Conservation (phyloP, 2,113 vertebrate genomes). For the Pseudonaja textilis region DNA sequence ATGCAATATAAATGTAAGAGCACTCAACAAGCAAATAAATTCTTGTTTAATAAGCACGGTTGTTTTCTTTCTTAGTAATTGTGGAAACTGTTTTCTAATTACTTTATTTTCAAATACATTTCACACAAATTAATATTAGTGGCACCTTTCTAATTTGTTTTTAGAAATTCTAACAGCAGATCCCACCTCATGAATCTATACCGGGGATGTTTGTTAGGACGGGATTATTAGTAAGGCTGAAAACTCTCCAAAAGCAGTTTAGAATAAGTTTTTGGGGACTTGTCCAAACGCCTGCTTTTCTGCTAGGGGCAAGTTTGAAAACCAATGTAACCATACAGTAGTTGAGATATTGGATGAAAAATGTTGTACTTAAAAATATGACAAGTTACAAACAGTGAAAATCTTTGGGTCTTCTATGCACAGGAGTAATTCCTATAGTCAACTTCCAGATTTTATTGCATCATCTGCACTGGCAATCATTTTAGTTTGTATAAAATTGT, state of each 20-base stretch:
- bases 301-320: not conserved
- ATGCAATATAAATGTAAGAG: not conserved
- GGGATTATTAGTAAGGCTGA: not conserved
- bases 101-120: constrained; percentile 17
- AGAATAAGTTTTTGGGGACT: not conserved
- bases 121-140: constrained; percentile 10
- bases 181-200: not conserved
- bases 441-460: not conserved
- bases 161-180: not conserved
- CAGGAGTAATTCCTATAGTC: not conserved
- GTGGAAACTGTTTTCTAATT: constrained; percentile 1
- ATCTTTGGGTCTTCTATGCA: not conserved
- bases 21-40: not conserved
- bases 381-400: not conserved
- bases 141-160: not conserved
- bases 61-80: not conserved
- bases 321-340: not conserved
- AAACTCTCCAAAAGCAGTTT: not conserved
- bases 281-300: not conserved
- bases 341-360: not conserved
- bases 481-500: not conserved
- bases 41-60: not conserved
- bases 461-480: not conserved
- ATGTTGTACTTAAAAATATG: not conserved
- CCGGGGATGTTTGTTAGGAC: not conserved